phyloP scores from a whole-genome alignment of 92 coral and sea anemone species.

The Epizoanthus scotinus region DNA sequence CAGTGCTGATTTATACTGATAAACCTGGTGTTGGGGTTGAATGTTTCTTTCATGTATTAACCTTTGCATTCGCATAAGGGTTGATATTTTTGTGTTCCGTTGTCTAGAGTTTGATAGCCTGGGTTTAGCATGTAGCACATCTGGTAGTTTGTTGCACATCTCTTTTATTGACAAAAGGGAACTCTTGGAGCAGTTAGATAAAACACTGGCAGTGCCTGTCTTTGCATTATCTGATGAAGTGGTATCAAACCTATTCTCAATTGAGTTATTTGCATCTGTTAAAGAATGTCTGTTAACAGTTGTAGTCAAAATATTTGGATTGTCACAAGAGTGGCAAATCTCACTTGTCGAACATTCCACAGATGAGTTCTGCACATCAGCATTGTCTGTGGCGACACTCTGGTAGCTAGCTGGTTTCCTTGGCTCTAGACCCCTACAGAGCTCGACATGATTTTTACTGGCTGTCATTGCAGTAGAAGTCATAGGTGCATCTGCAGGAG shows the following conservation, averaged over 20 bases:
- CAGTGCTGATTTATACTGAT: neutral
- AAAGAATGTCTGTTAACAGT: neutral
- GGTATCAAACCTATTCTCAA: neutral
- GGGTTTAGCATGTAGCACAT: neutral
- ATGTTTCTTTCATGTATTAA: neutral
- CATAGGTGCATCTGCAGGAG: neutral
- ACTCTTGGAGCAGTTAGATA: slow-evolving; percentile 1
- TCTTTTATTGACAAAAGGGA: slow-evolving; percentile 27
- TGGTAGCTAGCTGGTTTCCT: neutral
- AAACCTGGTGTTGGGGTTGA: neutral
- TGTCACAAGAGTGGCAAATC: neutral
- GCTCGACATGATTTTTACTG: neutral
- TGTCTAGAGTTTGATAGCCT: neutral
- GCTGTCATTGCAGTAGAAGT: neutral
- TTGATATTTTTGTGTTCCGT: neutral
- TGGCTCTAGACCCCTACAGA: neutral
- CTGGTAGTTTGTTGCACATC: slow-evolving; percentile 28
- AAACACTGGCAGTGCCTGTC: neutral
- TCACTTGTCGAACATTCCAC: neutral
- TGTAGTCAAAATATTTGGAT: neutral
- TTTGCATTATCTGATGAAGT: neutral
- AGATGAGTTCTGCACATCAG: neutral
- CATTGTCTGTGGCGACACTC: neutral
- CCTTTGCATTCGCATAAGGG: neutral
- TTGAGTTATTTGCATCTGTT: neutral